A percentile compares a stretch with the other conserved stretches of the same genome.
Evolutionary conservation across 2,797 vertebrate species (phyloP).

Genomic region (Borostomias antarcticus): DNA sequence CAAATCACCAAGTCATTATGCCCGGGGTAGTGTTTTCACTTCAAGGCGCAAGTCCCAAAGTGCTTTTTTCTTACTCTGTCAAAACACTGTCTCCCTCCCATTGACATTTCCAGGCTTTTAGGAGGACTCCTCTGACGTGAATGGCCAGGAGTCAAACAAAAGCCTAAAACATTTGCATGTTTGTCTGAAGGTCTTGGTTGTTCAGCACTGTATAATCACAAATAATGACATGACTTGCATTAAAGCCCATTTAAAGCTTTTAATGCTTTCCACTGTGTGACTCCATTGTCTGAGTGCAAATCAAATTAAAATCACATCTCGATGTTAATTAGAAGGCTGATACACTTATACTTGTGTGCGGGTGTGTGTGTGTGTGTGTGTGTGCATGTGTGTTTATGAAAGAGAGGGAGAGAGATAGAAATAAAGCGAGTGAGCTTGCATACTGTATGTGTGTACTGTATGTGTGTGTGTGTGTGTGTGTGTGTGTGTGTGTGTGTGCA

Average conservation of each 20-base stretch:
- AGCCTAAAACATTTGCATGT: background rate
- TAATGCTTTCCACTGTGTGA: conserved; percentile 22
- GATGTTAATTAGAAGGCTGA: conserved; percentile 25
- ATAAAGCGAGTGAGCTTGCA: too few species aligned
- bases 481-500: background rate
- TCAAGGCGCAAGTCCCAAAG: conserved; percentile 9
- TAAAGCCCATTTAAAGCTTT: conserved; percentile 29
- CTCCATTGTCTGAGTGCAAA: conserved; percentile 30
- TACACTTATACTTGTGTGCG: too few species aligned
- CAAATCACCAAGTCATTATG: conserved; percentile 1
- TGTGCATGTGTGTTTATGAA: background rate
- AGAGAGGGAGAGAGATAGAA: too few species aligned
- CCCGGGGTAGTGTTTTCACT: conserved; percentile 6
- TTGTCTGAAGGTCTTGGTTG: background rate
- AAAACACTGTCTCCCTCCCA: background rate
- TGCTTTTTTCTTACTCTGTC: background rate
- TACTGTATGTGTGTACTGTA: too few species aligned
- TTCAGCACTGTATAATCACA: conserved; percentile 29
- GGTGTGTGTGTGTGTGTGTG: background rate
- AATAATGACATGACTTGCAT: conserved; percentile 25
- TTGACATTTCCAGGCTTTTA: conserved; percentile 25
- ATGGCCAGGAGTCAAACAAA: background rate
- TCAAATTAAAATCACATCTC: conserved; percentile 28
- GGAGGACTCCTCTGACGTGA: background rate
- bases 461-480: conserved; percentile 13